phyloP scores from a whole-genome alignment of 2,113 vertebrate species.

The Edolisoma coerulescens region DNA sequence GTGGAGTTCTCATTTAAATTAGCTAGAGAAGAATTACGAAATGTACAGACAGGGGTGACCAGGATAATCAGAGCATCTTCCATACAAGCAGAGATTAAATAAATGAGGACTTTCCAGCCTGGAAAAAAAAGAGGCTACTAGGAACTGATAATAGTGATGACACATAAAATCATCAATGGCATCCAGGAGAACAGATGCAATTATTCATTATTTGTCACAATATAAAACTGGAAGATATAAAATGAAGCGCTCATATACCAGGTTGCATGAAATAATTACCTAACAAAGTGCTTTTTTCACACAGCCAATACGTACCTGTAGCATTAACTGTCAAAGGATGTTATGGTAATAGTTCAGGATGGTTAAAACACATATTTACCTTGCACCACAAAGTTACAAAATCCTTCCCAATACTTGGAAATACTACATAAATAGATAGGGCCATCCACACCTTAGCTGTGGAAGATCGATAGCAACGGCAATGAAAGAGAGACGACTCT shows the following conservation, averaged over 20 bases:
- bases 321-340: background rate
- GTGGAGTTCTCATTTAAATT: background rate
- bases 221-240: background rate
- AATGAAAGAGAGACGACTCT: background rate
- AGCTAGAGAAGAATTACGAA: background rate
- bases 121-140: background rate
- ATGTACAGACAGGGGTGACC: background rate
- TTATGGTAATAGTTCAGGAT: background rate
- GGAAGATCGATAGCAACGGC: background rate
- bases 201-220: background rate
- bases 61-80: background rate
- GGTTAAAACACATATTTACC: background rate
- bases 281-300: background rate
- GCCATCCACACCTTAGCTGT: background rate
- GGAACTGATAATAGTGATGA: background rate
- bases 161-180: background rate
- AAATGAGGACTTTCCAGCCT: background rate
- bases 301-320: background rate
- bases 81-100: background rate
- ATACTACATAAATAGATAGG: background rate
- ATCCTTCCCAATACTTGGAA: background rate
- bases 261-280: background rate
- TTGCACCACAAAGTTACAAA: background rate
- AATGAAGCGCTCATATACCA: background rate
- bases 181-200: background rate